Percentiles rank a stretch among this genome's conserved stretches.
phyloP scores from a whole-genome alignment of 1,140 invertebrate species.

The Zeugodacus cucurbitae region DNA sequence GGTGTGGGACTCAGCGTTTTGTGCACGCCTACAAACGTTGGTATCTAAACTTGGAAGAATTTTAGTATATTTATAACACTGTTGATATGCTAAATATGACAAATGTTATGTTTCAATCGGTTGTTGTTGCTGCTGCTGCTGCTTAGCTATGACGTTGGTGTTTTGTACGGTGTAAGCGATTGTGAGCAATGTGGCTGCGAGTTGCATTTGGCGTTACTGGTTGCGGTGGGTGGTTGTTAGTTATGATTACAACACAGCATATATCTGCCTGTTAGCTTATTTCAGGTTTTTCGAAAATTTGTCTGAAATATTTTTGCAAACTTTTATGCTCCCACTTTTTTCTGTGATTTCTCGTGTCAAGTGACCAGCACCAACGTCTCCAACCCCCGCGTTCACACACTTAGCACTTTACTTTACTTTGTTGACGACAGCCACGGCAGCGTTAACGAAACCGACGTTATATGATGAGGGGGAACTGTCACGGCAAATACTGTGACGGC shows the following conservation, averaged over 20 bases:
- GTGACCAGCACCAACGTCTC: slow-evolving; percentile 26
- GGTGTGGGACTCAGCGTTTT: not conserved
- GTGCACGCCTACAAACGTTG: not conserved
- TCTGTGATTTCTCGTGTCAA: slow-evolving; percentile 27
- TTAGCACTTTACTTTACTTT: not conserved
- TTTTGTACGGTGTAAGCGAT: not conserved
- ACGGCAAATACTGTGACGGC: not conserved
- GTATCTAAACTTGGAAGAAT: not conserved
- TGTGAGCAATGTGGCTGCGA: not conserved
- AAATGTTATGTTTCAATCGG: not conserved
- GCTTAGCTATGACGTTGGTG: not conserved
- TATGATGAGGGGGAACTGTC: not conserved
- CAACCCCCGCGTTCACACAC: not conserved
- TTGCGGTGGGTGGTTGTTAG: not conserved
- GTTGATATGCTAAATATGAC: not conserved
- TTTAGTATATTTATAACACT: not conserved
- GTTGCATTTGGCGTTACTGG: not conserved
- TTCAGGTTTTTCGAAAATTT: not conserved
- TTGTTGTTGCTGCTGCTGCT: not conserved
- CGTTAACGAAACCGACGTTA: not conserved
- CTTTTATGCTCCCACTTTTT: not conserved
- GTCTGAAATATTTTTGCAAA: not conserved
- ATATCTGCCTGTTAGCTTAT: not conserved
- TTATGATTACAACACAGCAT: not conserved
- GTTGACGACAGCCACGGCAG: not conserved